phyloP scores from a whole-genome alignment of 1,140 invertebrate species.

The Scaptomyza pallida region DNA sequence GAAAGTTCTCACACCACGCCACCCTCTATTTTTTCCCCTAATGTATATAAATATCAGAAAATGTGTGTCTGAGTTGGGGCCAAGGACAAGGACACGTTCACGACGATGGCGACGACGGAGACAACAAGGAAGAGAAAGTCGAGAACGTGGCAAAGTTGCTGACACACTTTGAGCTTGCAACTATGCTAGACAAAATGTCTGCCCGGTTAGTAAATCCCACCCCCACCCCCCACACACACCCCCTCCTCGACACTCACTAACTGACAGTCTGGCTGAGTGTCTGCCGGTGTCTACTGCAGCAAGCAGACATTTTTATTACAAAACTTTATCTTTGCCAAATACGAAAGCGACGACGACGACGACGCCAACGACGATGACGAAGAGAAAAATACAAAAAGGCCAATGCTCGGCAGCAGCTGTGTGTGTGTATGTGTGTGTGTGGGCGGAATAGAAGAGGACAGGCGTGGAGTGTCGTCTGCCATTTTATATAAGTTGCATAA shows the following conservation, averaged over 20 bases:
- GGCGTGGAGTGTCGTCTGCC: constrained; percentile 60
- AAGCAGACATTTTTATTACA: constrained; percentile 81
- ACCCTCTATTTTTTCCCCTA: constrained; percentile 14
- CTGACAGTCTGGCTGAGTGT: constrained; percentile 48
- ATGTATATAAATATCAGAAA: constrained; percentile 56
- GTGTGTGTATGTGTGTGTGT: constrained; percentile 6
- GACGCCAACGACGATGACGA: constrained; percentile 46
- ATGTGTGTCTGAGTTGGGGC: constrained; percentile 60
- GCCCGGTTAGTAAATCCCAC: constrained; percentile 23
- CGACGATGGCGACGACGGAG: constrained; percentile 50
- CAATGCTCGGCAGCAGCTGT: constrained; percentile 28
- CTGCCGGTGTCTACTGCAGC: constrained; percentile 44
- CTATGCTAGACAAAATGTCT: constrained; percentile 75
- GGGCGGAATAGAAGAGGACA: constrained; percentile 12
- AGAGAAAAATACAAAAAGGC: constrained; percentile 60
- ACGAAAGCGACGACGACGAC: constrained; percentile 59
- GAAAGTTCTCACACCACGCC: constrained; percentile 51
- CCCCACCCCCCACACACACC: background rate
- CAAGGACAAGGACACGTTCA: constrained; percentile 77
- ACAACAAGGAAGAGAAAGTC: constrained; percentile 44
- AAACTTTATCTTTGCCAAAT: constrained; percentile 83
- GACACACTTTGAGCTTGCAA: constrained; percentile 74
- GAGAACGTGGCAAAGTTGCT: constrained; percentile 76
- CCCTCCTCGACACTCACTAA: constrained; percentile 4
- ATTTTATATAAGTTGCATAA: constrained; percentile 78